These are phyloP conservation scores for Campylorhamphus procurvoides DNA, from an alignment of 2,113 vertebrate genomes.

Conservation along the genomic window DNA sequence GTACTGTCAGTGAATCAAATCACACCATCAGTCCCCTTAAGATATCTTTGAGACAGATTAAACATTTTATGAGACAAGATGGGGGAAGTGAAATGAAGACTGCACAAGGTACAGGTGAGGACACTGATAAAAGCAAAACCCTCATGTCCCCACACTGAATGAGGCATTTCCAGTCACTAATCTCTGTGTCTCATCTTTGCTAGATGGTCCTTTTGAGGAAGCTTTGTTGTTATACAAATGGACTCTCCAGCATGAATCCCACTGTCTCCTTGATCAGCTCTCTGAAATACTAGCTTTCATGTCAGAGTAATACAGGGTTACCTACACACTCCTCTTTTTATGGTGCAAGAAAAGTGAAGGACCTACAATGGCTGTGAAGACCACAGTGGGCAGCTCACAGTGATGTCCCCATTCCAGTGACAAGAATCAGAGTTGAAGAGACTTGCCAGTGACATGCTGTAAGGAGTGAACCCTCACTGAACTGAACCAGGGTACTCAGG, in stretches of 20 bases:
- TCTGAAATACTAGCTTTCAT: background rate
- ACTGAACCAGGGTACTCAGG: background rate
- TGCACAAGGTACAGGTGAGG: background rate
- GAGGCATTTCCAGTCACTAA: background rate
- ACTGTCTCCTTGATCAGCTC: background rate
- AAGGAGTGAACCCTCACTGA: background rate
- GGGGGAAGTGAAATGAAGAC: background rate
- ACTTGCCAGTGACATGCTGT: background rate
- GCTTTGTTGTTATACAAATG: background rate
- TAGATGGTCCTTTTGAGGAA: background rate
- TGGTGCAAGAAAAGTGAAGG: background rate
- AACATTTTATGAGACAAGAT: background rate
- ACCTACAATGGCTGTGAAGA: background rate
- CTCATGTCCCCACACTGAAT: background rate
- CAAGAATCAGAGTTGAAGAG: background rate
- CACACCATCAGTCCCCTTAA: background rate
- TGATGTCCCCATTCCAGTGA: background rate
- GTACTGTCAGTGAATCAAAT: background rate
- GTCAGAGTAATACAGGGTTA: background rate
- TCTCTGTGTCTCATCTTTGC: background rate
- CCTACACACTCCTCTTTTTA: background rate
- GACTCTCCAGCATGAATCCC: background rate
- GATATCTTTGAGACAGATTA: background rate
- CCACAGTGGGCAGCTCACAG: background rate
- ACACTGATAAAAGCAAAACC: background rate